Evolutionary conservation across 30 jellyfish, hydroid and myxozoan genomes (phyloP), one percentile per base, ranked within the genome.

Genomic region (Pseudorhiza aurosa): DNA sequence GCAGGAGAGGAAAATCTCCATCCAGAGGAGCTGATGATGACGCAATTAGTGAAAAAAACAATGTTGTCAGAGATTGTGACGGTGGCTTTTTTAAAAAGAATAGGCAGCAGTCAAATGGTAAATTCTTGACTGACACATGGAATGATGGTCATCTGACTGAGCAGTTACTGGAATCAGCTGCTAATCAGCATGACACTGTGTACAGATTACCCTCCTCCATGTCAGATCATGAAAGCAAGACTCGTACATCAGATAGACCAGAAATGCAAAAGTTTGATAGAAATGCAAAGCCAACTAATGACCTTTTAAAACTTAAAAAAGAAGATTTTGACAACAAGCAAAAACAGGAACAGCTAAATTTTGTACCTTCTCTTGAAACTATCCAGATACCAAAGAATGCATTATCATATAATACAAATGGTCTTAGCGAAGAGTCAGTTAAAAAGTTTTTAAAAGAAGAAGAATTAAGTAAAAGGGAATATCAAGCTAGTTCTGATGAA

Each of bases 91-190:
- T 29, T 4, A 28, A 60, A 10, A 53, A 12, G 6, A 5, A 26
- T 30, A 29, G 30, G 17, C 27, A 21, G 4, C 9, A 26, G 6
- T n/a, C 37, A 8, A 24, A 55, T 8, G 72, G 21, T 45, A 53
- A 43, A 58, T 17, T 46, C 21, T 64, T 78, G 24, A 29, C 29
- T 4, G 90, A 78, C 43, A 77, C 88, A 4, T 77, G 80, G 88
- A 58, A 39, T 25, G 82, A 65, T 8, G 75, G 64, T 27, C 65
- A 78, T 21, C 30, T 78, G 62, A 63, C 82, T n/a, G 90, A 78
- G 40, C 90, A 78, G 62, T 37, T 64, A 44, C 82, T 78, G 32
- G 75, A 68, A 18, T 60, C 90, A 9, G 90, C 90, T 15, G 65
- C 45, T 37, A 78, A 40, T 51, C 73, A 60, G 11, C 27, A 46